Evolutionary conservation across 1,140 invertebrate species (phyloP), one percentile per base, ranked within the genome.

Genomic region (Callitettix versicolor): DNA sequence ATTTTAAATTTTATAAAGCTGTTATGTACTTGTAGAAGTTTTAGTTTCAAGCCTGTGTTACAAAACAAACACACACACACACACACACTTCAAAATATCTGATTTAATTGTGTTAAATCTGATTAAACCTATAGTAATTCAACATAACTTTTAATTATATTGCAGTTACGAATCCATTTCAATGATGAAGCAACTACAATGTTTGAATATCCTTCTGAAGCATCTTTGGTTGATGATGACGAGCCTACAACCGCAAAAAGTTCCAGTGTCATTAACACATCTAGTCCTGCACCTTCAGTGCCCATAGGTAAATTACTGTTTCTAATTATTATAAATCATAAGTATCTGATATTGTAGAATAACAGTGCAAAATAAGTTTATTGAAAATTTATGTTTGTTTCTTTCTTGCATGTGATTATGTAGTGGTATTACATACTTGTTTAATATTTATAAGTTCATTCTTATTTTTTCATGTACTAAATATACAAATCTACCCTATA

Each of bases 171-270:
- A 67, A 86, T 92, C 65, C 82, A 85, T 59, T 91, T 92, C 70
- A 83, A 90, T 65, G 88, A 91, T 66, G 79, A 78, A 34, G 79
- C 85, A 22, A 88, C 85, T 46, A 79, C 80, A 52, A 86, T 85
- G 34, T 90, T 86, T 71, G 87, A 91, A 70, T 92, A 92, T 68
- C 88, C 88, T 40, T 89, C 87, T 56, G 88, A 91, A 71, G 76
- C 80, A 41, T 90, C 86, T 42, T 69, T 83, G 62, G 69, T 85
- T 49, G 76, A 81, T 64, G 82, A 82, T 59, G 51, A 53, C 12
- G 20, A 20, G 20, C 34, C 36, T 18, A 20, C 24, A n/a, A 24
- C 21, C n/a, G 46, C 44, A 18, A 42, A 18, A n/a, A 17, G 38
- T 43, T 7, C n/a, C 56, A 49, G 21, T 50, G 15, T 34, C 53